phyloP scores from a whole-genome alignment of 2,797 vertebrate species.

The Melanotaenia trifasciata region DNA sequence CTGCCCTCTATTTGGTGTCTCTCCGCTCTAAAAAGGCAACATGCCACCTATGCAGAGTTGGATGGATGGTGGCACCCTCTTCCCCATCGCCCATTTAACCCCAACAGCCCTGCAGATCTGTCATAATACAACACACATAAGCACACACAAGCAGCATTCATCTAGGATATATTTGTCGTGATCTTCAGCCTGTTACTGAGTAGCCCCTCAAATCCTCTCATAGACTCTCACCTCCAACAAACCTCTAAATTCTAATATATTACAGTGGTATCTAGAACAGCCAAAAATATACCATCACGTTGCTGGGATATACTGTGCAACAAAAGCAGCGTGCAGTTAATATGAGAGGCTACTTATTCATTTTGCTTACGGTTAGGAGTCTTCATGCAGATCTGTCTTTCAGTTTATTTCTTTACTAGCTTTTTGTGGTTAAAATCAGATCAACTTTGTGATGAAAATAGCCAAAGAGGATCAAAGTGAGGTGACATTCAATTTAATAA shows the following conservation, averaged over 20 bases:
- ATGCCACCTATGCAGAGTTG: constrained; percentile 61
- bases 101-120: constrained; percentile 65
- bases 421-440: constrained; percentile 28
- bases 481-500: constrained; percentile 5
- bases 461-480: neutral
- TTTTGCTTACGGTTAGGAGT: constrained; percentile 14
- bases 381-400: neutral
- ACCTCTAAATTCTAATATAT: neutral
- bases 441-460: constrained; percentile 44
- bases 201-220: neutral
- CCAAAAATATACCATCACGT: neutral
- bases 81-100: constrained; percentile 73
- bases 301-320: constrained; percentile 1
- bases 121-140: constrained; percentile 55
- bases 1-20: constrained; percentile 67
- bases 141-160: constrained; percentile 33
- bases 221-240: constrained; percentile 5
- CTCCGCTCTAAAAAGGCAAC: constrained; percentile 56
- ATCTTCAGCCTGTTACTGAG: constrained; percentile 24
- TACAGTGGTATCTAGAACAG: constrained; percentile 3
- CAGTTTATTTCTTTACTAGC: constrained; percentile 9
- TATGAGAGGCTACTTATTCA: neutral
- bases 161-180: constrained; percentile 29
- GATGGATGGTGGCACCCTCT: constrained; percentile 67
- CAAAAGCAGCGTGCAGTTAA: neutral